These are phyloP conservation scores for Phlogophora meticulosa DNA, from an alignment of 2,888 invertebrate genomes.

Conservation along the genomic window DNA sequence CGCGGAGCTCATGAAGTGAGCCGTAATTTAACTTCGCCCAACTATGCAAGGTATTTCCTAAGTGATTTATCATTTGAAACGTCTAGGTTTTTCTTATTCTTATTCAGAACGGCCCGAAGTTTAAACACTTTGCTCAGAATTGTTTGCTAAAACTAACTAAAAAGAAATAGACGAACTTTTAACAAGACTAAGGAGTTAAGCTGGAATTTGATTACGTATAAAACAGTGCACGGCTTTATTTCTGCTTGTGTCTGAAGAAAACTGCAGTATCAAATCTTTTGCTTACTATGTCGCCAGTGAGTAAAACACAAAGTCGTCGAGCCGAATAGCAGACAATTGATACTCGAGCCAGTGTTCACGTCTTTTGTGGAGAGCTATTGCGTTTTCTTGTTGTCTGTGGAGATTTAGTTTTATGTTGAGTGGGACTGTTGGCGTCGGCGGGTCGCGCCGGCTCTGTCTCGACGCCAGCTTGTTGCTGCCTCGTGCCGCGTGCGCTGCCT, in stretches of 20 bases:
- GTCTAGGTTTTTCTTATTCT: slow-evolving; percentile 33
- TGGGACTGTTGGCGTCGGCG: slow-evolving; percentile 84
- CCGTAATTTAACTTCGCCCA: slow-evolving; percentile 37
- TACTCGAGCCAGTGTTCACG: slow-evolving; percentile 74
- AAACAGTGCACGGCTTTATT: slow-evolving; percentile 31
- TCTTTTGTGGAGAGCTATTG: slow-evolving; percentile 78
- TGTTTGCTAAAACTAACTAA: slow-evolving; percentile 17
- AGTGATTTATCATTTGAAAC: slow-evolving; percentile 44
- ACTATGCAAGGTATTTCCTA: slow-evolving; percentile 28
- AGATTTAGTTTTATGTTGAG: slow-evolving; percentile 87
- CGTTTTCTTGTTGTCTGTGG: slow-evolving; percentile 77
- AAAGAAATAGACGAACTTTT: slow-evolving; percentile 34
- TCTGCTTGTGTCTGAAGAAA: slow-evolving; percentile 24
- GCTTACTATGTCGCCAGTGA: slow-evolving; percentile 47
- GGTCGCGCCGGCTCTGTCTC: slow-evolving; percentile 83
- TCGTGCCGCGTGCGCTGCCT: slow-evolving; percentile 56
- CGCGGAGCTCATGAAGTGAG: slow-evolving; percentile 24
- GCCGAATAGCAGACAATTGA: slow-evolving; percentile 70
- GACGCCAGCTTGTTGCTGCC: slow-evolving; percentile 78
- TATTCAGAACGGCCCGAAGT: slow-evolving; percentile 34
- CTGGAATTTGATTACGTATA: slow-evolving; percentile 36
- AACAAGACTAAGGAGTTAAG: slow-evolving; percentile 17
- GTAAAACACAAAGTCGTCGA: slow-evolving; percentile 60
- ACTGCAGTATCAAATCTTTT: slow-evolving; percentile 44
- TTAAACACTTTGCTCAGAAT: slow-evolving; percentile 19